Evolutionary conservation across 2,888 invertebrate species (phyloP).

Genomic region (Panorpa germanica): DNA sequence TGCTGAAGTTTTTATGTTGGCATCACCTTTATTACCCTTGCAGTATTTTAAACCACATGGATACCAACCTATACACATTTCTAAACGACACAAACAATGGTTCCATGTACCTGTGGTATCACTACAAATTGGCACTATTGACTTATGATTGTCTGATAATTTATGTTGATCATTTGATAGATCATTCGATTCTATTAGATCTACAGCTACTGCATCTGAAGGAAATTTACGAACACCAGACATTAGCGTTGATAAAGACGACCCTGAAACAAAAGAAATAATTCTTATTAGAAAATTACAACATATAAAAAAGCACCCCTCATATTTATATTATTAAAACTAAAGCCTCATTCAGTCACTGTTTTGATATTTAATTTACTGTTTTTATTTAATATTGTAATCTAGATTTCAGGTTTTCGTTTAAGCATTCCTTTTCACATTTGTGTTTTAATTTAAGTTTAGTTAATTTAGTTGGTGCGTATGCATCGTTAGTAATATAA

Average conservation of each 20-base stretch:
- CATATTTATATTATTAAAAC: too few species aligned
- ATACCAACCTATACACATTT: constrained; percentile 88
- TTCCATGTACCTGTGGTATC: constrained; percentile 46
- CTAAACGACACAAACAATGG: constrained; percentile 70
- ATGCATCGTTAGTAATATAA: too few species aligned
- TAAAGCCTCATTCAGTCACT: constrained; percentile 2
- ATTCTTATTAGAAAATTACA: too few species aligned
- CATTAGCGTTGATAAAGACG: constrained; percentile 51
- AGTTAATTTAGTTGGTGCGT: too few species aligned
- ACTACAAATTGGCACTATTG: constrained; percentile 34
- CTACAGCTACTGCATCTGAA: constrained; percentile 25
- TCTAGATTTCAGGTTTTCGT: too few species aligned
- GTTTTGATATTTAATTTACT: too few species aligned
- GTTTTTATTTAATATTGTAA: too few species aligned
- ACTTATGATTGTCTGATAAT: constrained; percentile 16
- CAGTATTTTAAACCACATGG: constrained; percentile 92
- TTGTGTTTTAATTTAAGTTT: too few species aligned
- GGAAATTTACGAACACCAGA: constrained; percentile 57
- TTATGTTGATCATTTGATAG: constrained; percentile 15
- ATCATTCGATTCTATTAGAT: too few species aligned
- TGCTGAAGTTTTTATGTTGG: constrained; percentile 15
- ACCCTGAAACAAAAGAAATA: constrained; percentile 30
- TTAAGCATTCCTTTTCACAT: too few species aligned
- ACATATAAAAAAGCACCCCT: constrained; percentile 6
- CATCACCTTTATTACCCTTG: constrained; percentile 52